Base-by-base conservation (phyloP, 1,140 invertebrate species). In the Holotrichia oblita region DNA sequence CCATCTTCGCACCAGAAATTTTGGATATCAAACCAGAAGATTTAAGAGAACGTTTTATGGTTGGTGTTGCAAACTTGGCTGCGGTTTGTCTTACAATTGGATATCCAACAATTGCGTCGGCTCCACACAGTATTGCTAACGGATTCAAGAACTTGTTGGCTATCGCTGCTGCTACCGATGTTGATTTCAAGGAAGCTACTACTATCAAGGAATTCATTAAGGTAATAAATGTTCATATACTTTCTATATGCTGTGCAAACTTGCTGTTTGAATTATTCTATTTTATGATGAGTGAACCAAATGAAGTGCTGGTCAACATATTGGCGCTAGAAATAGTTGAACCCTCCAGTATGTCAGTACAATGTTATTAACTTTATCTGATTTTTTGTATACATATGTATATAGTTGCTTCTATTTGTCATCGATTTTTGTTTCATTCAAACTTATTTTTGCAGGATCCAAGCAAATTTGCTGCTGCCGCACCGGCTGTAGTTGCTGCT, bases 71-170 rank as follows among this genome's bases (percentile, higher is more conserved):
- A 77, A 98, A 98, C 85, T 90, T 99, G 81, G 98, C 98, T 75
- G 91, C 97, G n/a, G 90, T 99, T 4, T 99, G 95, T 86, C 91
- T 99, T 85, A 88, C 91, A 41, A 97, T 99, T 85, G 95, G 96
- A 40, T 99, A 99, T 89, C 98, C 98, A 79, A 99, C 98, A 14
- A 88, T 98, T 80, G 98, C 97, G 55, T 99, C 98, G 76, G 97
- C 93, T 41, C 98, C 98, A 44, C 98, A 99, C 90, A 98, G 96
- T 86, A 93, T 99, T 84, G 94, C 95, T 87, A 99, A 99, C 86
- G 98, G 97, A 77, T 98, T 99, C 91, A 99, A 99, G 91, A 99
- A 98, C 88, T 89, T 99, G 83, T 91, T 99, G 89, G 97, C 98
- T 81, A 90, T 99, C 86, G 98, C 98, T 86, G 96, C 97, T 75